Conservation (phyloP, 1,140 invertebrate genomes). For the Heliconius nattereri region DNA sequence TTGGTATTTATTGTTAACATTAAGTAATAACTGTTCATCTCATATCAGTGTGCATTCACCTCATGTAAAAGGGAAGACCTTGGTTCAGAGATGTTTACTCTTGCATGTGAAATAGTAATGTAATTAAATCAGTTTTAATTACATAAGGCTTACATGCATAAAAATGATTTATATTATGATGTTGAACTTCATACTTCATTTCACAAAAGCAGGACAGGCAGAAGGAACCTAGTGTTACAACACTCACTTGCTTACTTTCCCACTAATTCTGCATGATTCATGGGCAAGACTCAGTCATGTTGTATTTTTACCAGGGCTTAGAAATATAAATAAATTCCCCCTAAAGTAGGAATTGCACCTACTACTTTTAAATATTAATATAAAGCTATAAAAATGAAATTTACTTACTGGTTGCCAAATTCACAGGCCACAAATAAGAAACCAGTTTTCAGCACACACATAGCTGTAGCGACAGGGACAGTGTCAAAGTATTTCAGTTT, state of each 20-base stretch:
- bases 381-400: neutral
- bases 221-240: too few relatives aligned
- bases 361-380: neutral
- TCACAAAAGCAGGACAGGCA: too few relatives aligned
- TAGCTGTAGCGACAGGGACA: conserved; percentile 95
- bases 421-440: conserved; percentile 99
- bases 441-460: conserved; percentile 99
- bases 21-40: conserved; percentile 61
- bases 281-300: too few relatives aligned
- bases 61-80: conserved; percentile 74
- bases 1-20: too few relatives aligned
- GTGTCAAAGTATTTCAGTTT: conserved; percentile 99
- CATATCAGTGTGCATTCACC: conserved; percentile 79
- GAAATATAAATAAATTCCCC: too few relatives aligned
- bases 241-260: too few relatives aligned
- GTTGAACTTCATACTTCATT: neutral
- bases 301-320: too few relatives aligned
- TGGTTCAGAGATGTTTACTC: conserved; percentile 79
- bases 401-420: conserved; percentile 99
- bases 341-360: too few relatives aligned
- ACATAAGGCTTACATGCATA: conserved; percentile 63
- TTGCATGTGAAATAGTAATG: conserved; percentile 65
- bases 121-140: conserved; percentile 46
- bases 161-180: neutral
- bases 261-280: too few relatives aligned